These are phyloP conservation scores for Monomorium pharaonis DNA, from an alignment of 1,140 invertebrate genomes.

Conservation along the genomic window DNA sequence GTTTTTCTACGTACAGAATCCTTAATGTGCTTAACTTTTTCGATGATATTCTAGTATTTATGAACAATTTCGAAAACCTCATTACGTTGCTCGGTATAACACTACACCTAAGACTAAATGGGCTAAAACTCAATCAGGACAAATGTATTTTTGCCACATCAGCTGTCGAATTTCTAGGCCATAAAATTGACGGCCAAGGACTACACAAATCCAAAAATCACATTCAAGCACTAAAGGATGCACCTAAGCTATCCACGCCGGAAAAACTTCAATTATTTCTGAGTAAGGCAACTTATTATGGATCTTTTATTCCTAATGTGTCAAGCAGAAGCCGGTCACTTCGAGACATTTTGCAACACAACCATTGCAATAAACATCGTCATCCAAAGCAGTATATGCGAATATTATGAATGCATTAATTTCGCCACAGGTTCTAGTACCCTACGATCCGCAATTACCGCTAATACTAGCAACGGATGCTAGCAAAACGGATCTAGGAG, in stretches of 20 bases:
- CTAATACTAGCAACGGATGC: conserved; percentile 84
- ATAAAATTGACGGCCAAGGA: neutral
- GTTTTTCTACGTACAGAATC: neutral
- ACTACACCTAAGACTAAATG: neutral
- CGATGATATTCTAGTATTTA: neutral
- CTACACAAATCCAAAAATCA: conserved; percentile 9
- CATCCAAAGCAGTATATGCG: conserved; percentile 80
- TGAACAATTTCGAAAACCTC: neutral
- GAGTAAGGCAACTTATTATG: neutral
- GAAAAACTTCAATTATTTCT: neutral
- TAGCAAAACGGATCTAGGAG: conserved; percentile 80
- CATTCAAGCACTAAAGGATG: neutral
- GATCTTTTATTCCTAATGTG: neutral
- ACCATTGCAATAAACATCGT: conserved; percentile 76
- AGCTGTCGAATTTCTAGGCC: neutral
- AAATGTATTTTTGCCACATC: neutral
- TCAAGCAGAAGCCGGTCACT: conserved; percentile 13
- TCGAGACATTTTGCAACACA: conserved; percentile 46
- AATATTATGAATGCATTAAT: conserved; percentile 84
- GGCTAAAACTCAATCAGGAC: neutral
- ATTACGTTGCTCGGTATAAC: neutral
- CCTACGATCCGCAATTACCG: conserved; percentile 82
- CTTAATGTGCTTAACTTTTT: neutral
- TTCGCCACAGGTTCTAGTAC: conserved; percentile 71
- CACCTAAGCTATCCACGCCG: neutral